phyloP scores from a whole-genome alignment of 2,113 vertebrate genomes.

The Ia io region DNA sequence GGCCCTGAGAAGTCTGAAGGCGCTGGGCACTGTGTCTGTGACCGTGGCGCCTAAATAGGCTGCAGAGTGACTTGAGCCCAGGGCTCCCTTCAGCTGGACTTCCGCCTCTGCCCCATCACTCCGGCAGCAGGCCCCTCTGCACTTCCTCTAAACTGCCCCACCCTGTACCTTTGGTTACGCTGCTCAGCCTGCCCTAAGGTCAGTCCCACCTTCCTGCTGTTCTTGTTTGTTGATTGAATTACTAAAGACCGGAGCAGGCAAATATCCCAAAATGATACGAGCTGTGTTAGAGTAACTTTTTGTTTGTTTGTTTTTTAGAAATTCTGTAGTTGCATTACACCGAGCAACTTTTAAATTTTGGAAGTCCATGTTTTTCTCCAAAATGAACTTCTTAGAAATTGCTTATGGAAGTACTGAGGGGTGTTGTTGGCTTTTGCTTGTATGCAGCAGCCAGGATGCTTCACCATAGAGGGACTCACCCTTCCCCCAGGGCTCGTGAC shows the following conservation, averaged over 20 bases:
- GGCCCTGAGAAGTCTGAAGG: background rate
- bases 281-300: background rate
- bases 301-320: background rate
- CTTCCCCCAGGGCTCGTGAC: background rate
- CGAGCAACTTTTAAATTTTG: background rate
- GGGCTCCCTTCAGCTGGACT: background rate
- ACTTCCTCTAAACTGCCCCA: background rate
- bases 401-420: background rate
- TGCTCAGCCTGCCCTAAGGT: too few species aligned
- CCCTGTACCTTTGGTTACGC: background rate
- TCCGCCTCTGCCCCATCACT: background rate
- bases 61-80: background rate
- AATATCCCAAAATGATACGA: background rate
- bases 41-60: background rate
- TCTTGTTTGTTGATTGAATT: background rate
- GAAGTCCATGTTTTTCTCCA: background rate
- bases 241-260: background rate
- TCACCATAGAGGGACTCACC: background rate
- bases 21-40: background rate
- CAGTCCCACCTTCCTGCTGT: background rate
- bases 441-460: background rate
- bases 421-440: background rate
- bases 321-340: background rate
- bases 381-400: background rate
- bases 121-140: background rate